phyloP scores from a whole-genome alignment of 1,140 invertebrate genomes.

The Ceratoteleas bidentatus region DNA sequence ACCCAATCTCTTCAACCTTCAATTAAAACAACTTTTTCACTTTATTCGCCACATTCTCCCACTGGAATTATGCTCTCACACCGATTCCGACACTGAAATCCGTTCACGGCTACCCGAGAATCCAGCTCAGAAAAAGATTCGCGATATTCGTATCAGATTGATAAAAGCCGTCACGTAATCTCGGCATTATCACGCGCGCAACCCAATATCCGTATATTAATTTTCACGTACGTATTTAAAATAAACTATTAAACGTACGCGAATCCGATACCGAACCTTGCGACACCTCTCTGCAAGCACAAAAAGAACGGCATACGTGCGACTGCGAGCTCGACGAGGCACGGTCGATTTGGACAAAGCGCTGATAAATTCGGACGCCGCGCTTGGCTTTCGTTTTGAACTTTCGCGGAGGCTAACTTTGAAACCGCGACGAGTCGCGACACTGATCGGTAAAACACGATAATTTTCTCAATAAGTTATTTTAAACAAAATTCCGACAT shows the following conservation, averaged over 20 bases:
- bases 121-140: neutral
- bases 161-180: neutral
- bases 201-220: neutral
- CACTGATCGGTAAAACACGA: no score
- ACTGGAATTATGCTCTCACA: neutral
- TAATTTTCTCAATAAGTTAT: no score
- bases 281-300: neutral
- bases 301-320: neutral
- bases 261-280: neutral
- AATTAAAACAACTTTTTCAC: neutral
- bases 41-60: neutral
- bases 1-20: no score
- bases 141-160: neutral
- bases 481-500: no score
- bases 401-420: conserved; percentile 14
- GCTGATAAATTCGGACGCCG: conserved; percentile 22
- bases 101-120: neutral
- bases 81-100: neutral
- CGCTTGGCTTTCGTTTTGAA: conserved; percentile 6
- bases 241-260: neutral
- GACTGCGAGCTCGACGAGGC: neutral
- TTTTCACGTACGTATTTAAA: neutral
- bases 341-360: conserved; percentile 1
- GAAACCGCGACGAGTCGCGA: conserved; percentile 15
- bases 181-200: neutral